phyloP scores from a whole-genome alignment of 53 echinoderm and acorn worm genomes.

The Antedon mediterranea region DNA sequence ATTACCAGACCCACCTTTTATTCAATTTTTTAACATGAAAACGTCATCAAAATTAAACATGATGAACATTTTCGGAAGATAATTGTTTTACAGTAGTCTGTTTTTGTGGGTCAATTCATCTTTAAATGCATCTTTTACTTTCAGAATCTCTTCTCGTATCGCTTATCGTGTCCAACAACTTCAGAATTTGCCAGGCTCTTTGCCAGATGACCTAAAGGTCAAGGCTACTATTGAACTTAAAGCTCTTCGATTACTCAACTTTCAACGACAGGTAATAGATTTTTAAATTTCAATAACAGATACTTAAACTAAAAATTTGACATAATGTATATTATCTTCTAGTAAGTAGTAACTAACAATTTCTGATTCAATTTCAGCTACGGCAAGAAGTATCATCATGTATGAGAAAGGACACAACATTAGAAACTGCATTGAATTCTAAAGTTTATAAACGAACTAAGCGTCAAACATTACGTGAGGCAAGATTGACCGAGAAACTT shows the following conservation, averaged over 20 bases:
- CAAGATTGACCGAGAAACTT: slow-evolving; percentile 82
- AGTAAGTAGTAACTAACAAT: no score
- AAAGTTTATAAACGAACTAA: slow-evolving; percentile 98
- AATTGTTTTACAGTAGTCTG: no score
- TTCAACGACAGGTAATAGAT: slow-evolving; percentile 77
- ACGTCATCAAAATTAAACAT: no score
- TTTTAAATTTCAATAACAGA: neutral
- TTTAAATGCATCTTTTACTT: neutral
- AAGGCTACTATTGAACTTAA: slow-evolving; percentile 87
- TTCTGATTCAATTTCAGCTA: slow-evolving; percentile 21
- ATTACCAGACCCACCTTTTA: no score
- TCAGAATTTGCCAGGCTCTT: slow-evolving; percentile 64
- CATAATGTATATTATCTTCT: no score
- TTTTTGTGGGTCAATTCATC: no score
- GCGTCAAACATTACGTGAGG: slow-evolving; percentile 88
- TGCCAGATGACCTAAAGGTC: slow-evolving; percentile 65
- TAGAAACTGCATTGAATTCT: slow-evolving; percentile 90
- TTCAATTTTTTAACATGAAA: no score
- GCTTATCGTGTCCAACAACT: slow-evolving; percentile 84
- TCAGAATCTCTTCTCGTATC: slow-evolving; percentile 71
- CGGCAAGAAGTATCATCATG: slow-evolving; percentile 86
- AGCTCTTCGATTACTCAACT: slow-evolving; percentile 79
- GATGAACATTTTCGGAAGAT: no score
- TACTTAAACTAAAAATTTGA: no score
- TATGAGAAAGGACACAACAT: slow-evolving; percentile 90